Evolutionary conservation across 2,113 vertebrate genomes (phyloP).

Genomic region (Nerophis ophidion): DNA sequence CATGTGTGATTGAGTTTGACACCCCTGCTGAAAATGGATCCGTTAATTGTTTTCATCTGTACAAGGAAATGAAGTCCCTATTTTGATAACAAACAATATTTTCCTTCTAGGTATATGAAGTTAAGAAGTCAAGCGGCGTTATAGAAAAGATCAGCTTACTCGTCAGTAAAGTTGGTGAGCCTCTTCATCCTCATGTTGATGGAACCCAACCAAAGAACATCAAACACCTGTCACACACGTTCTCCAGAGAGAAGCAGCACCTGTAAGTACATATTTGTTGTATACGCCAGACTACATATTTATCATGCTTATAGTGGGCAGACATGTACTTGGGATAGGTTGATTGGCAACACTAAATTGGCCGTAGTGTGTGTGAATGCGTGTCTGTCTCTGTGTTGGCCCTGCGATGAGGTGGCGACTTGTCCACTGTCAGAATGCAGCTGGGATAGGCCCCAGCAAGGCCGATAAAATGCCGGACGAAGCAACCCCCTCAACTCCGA

Average conservation of each 20-base stretch:
- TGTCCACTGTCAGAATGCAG: no score
- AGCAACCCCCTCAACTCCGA: no score
- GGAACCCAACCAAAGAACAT: slow-evolving; percentile 76
- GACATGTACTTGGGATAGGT: no score
- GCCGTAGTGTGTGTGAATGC: no score
- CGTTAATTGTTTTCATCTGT: background rate
- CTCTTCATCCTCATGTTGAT: slow-evolving; percentile 87
- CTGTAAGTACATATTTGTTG: slow-evolving; percentile 75
- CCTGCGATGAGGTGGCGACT: no score
- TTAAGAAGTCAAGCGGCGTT: slow-evolving; percentile 79
- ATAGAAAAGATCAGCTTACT: slow-evolving; percentile 85
- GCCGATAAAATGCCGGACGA: no score
- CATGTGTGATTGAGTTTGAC: no score
- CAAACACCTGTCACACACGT: slow-evolving; percentile 91
- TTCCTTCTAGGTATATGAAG: slow-evolving; percentile 81
- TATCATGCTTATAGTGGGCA: no score
- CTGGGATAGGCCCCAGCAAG: no score
- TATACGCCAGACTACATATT: background rate
- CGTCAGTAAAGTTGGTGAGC: slow-evolving; percentile 83
- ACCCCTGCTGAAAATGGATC: background rate
- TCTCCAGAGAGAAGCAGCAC: slow-evolving; percentile 93
- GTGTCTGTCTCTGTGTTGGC: no score
- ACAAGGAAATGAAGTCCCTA: no score
- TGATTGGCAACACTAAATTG: no score
- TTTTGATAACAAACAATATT: background rate